Evolutionary conservation across 2,797 vertebrate species (phyloP), one percentile per base, ranked within the genome.

Genomic region (Chanos chanos): DNA sequence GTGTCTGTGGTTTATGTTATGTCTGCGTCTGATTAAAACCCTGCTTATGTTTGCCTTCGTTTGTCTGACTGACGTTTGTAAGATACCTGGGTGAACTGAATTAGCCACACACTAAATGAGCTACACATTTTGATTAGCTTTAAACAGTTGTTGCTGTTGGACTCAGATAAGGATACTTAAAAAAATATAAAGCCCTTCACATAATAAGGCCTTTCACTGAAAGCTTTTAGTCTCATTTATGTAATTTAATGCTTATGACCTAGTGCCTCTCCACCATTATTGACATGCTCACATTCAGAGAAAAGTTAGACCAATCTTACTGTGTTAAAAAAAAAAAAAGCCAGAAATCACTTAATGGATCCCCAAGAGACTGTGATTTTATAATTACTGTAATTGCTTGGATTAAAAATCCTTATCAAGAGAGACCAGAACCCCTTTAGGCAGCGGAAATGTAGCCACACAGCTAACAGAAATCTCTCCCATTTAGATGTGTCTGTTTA

Each of bases 31-130:
- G 56, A 74, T 73, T 70, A 33, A 58, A 24, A 21, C 27, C 6
- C 27, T 16, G n/a, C 44, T 2, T 12, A 24, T 53, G 54, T 61
- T 69, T 60, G 69, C 74, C 31, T 53, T 22, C 16, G 9, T 43
- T 34, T 8, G 15, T 47, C 58, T 75, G 71, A 78, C 51, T 75
- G 74, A 64, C 37, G 2, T 54, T 61, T 77, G 72, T 53, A 19
- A 64, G 57, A 54, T 62, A 2, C 4, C 28, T n/a, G 18, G 18
- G 34, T 49, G 52, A 48, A 13, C 6, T 43, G 40, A 22, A 15
- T 15, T 25, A 1, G 8, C 34, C 36, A 41, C 53, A 39, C 12
- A 34, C 7, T 31, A 39, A n/a, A 36, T 31, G 15, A 30, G 39
- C 1, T 10, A 15, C 12, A 21, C 25, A 13, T 39, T 24, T 30